Conservation (phyloP, 2,113 vertebrate genomes). For the Australoheros scitulus region DNA sequence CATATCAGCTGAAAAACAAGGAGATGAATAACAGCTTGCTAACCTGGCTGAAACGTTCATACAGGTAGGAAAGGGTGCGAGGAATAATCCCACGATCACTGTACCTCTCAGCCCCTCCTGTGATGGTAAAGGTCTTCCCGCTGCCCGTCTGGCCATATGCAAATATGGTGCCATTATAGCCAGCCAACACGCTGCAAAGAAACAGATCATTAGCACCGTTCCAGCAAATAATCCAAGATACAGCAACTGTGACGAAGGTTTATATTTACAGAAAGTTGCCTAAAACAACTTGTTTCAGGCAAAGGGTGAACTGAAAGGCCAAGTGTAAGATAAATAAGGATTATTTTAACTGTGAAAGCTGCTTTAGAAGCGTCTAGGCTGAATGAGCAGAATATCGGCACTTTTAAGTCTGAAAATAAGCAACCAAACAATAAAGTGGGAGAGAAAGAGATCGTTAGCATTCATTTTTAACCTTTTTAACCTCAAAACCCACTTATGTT, state of each 20-base stretch:
- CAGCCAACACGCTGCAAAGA: constrained; percentile 85
- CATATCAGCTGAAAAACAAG: background rate
- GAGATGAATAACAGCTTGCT: background rate
- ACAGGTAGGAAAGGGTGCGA: constrained; percentile 90
- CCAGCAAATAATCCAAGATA: accelerated
- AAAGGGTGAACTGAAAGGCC: background rate
- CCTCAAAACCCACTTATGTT: too few species aligned
- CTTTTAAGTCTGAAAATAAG: background rate
- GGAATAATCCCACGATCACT: constrained; percentile 93
- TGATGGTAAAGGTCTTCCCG: constrained; percentile 97
- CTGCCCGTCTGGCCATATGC: constrained; percentile 98
- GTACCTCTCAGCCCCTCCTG: constrained; percentile 91
- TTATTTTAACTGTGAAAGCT: background rate
- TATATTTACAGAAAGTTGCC: background rate
- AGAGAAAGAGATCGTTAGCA: too few species aligned
- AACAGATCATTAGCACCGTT: background rate
- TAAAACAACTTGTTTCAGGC: background rate
- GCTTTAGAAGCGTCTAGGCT: background rate
- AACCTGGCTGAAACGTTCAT: constrained; percentile 82
- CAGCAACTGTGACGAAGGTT: background rate
- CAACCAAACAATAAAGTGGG: too few species aligned
- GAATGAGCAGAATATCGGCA: background rate
- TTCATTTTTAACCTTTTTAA: too few species aligned
- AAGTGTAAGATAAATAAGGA: background rate
- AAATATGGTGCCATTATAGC: constrained; percentile 96